phyloP scores from a whole-genome alignment of 53 echinoderm and acorn worm genomes.

The Luidia sarsii region DNA sequence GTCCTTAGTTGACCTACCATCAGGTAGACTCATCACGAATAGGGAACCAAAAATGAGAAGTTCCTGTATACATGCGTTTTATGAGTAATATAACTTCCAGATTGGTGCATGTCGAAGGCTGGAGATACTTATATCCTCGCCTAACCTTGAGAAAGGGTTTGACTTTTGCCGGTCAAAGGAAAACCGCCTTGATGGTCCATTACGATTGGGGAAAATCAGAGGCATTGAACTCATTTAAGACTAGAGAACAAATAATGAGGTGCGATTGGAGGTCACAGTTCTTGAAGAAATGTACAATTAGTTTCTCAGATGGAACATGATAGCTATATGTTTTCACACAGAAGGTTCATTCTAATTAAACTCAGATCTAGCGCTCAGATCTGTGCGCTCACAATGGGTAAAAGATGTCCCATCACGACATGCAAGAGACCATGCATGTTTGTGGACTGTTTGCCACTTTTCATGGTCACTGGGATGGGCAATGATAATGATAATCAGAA shows the following conservation, averaged over 20 bases:
- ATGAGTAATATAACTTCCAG: constrained; percentile 52
- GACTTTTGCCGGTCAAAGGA: constrained; percentile 23
- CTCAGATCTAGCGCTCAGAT: no score
- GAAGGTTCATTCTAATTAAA: not conserved
- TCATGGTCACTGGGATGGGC: no score
- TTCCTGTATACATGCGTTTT: constrained; percentile 14
- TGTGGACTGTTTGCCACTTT: no score
- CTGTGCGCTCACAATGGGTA: no score
- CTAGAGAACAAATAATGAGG: constrained; percentile 2
- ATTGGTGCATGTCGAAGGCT: not conserved
- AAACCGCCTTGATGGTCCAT: not conserved
- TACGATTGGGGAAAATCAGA: not conserved
- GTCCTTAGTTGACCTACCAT: constrained; percentile 37
- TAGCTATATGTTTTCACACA: not conserved
- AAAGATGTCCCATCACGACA: no score
- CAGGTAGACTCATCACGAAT: constrained; percentile 26
- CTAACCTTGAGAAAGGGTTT: constrained; percentile 15
- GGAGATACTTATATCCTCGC: constrained; percentile 5
- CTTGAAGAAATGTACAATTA: not conserved
- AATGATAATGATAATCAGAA: no score
- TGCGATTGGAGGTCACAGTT: constrained; percentile 2
- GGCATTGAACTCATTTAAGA: constrained; percentile 4
- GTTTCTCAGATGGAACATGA: not conserved
- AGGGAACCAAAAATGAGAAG: constrained; percentile 43
- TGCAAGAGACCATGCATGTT: no score